phyloP scores from a whole-genome alignment of 2,113 vertebrate genomes.

The Lontra canadensis region DNA sequence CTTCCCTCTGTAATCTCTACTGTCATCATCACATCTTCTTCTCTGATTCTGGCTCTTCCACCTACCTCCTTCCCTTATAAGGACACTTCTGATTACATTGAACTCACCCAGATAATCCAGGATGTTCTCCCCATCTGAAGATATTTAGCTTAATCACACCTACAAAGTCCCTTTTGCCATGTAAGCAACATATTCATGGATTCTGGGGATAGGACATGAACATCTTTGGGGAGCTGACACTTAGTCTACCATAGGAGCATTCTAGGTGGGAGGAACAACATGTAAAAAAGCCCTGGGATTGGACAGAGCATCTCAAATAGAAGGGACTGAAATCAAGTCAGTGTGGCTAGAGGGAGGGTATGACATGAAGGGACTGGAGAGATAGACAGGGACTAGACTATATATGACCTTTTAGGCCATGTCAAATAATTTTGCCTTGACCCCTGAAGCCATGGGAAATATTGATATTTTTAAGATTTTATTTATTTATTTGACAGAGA shows the following conservation, averaged over 20 bases:
- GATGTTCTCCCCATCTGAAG: not conserved
- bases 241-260: not conserved
- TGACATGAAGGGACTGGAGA: not conserved
- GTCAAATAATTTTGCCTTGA: not conserved
- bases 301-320: not conserved
- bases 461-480: too few species aligned
- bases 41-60: not conserved
- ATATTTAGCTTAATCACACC: not conserved
- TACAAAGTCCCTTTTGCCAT: not conserved
- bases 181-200: not conserved
- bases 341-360: not conserved
- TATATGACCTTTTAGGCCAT: not conserved
- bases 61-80: not conserved
- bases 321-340: slow-evolving; percentile 1
- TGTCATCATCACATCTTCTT: not conserved
- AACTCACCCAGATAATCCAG: not conserved
- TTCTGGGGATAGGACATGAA: not conserved
- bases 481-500: too few species aligned
- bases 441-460: not conserved
- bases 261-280: not conserved
- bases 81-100: not conserved
- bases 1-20: not conserved
- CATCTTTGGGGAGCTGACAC: not conserved
- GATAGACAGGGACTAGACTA: not conserved
- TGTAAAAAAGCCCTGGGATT: not conserved